Percentiles rank a stretch among this genome's conserved stretches.
phyloP scores from a whole-genome alignment of 2,797 vertebrate genomes.

The Tamandua tetradactyla region DNA sequence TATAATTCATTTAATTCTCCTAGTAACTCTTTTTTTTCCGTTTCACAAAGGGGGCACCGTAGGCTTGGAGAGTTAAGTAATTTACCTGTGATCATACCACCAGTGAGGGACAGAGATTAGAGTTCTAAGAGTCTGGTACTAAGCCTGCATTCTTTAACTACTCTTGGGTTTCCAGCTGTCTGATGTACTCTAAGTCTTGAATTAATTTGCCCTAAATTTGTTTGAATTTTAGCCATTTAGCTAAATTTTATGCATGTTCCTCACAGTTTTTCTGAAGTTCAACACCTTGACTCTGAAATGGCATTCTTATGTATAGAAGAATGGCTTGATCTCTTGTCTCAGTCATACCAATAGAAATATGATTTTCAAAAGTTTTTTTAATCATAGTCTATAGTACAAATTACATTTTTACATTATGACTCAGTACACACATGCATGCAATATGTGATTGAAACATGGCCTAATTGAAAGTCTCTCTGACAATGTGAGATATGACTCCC shows the following conservation, averaged over 20 bases:
- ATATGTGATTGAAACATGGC: neutral
- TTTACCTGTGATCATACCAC: neutral
- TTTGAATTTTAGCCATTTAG: neutral
- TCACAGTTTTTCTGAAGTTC: slow-evolving; percentile 26
- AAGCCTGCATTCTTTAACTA: neutral
- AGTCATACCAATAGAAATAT: neutral
- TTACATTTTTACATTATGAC: neutral
- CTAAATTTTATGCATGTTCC: neutral
- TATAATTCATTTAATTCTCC: neutral
- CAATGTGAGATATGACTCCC: no score
- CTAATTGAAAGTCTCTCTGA: no score
- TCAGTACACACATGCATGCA: neutral
- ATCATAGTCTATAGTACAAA: no score
- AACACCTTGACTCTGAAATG: neutral
- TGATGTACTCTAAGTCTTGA: neutral
- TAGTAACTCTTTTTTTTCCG: neutral
- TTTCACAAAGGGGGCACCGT: neutral
- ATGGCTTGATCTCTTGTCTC: neutral
- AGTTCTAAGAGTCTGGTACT: neutral
- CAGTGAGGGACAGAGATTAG: neutral
- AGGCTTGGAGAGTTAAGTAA: neutral
- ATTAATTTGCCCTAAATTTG: slow-evolving; percentile 20
- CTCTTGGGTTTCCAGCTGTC: neutral
- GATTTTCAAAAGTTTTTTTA: neutral
- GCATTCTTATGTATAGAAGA: neutral